Evolutionary conservation across 1,140 invertebrate species (phyloP).

Genomic region (Catajapyx aquilonaris): DNA sequence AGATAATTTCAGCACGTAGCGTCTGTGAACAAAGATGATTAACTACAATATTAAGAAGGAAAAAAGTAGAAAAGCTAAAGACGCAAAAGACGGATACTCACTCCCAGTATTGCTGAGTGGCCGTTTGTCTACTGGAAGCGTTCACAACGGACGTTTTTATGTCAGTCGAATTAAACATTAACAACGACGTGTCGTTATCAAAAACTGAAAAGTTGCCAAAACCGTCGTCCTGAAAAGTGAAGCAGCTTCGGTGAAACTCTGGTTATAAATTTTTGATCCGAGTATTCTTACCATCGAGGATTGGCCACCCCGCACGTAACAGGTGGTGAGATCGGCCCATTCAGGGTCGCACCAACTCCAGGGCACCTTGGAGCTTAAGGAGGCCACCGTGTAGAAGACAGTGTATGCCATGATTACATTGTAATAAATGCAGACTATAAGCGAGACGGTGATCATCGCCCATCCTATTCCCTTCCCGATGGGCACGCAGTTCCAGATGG

Average conservation of each 20-base stretch:
- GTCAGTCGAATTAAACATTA: too few relatives aligned
- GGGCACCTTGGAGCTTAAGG: conserved; percentile 36
- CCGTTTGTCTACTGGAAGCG: conserved; percentile 11
- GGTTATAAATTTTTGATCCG: too few relatives aligned
- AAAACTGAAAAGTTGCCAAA: too few relatives aligned
- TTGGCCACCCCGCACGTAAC: conserved; percentile 20
- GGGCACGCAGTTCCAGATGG: conserved; percentile 24
- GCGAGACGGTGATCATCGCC: conserved; percentile 47
- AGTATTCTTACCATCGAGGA: too few relatives aligned
- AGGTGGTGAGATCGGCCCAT: conserved; percentile 28
- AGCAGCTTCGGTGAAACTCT: too few relatives aligned
- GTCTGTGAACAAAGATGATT: conserved; percentile 11
- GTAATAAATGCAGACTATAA: conserved; percentile 51
- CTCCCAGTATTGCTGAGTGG: conserved; percentile 19
- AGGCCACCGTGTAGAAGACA: conserved; percentile 44
- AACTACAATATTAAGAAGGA: too few relatives aligned
- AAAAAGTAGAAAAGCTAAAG: too few relatives aligned
- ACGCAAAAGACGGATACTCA: too few relatives aligned
- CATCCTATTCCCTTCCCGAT: conserved; percentile 37
- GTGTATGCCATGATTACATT: conserved; percentile 58
- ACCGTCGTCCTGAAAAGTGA: too few relatives aligned
- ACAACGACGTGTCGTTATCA: too few relatives aligned
- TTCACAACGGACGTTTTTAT: too few relatives aligned
- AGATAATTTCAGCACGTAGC: conserved; percentile 13
- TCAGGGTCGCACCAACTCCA: conserved; percentile 37